These are phyloP conservation scores for Manis crassicaudata DNA, from an alignment of 2,797 vertebrate species.

Conservation along the genomic window DNA sequence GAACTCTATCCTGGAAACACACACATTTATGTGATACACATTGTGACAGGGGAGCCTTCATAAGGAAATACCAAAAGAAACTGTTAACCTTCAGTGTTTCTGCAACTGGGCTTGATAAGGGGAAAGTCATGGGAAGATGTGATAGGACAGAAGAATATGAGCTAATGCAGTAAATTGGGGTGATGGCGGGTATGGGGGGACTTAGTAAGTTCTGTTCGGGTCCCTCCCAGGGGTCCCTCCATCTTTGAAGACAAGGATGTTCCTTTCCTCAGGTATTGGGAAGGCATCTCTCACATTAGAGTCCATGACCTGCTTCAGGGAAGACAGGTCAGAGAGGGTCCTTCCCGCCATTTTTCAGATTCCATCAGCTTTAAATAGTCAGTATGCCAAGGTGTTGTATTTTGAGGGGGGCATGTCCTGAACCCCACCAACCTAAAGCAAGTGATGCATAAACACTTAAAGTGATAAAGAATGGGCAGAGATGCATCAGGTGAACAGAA, in stretches of 20 bases:
- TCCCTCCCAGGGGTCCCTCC: no score
- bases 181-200: neutral
- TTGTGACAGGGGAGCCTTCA: neutral
- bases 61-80: neutral
- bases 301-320: neutral
- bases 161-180: neutral
- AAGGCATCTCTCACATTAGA: neutral
- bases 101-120: neutral
- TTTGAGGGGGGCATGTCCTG: neutral
- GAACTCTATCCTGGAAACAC: no score
- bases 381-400: neutral
- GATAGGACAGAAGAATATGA: neutral
- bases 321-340: neutral
- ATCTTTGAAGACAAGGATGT: neutral
- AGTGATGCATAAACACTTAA: neutral
- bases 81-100: neutral
- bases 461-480: neutral
- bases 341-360: neutral
- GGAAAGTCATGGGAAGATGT: no score
- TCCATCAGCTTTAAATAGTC: neutral
- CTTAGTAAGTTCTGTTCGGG: neutral
- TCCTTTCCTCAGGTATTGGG: neutral
- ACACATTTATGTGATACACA: neutral
- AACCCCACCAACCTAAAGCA: neutral
- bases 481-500: neutral